Conservation (phyloP, 2,888 invertebrate species). For the Xestia sexstrigata region DNA sequence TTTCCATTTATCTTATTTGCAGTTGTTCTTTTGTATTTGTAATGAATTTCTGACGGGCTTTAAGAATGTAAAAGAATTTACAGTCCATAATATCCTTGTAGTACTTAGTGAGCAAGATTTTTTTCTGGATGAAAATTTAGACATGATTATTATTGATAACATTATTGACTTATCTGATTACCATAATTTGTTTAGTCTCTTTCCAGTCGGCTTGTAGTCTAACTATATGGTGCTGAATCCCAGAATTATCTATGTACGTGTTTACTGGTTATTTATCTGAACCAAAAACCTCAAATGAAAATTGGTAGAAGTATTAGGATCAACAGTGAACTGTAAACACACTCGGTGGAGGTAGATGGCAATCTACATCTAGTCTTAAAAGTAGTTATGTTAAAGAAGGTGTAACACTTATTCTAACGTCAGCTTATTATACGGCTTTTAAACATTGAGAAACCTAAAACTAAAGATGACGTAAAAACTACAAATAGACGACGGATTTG, state of each 20-base stretch:
- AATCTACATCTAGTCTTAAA: not conserved
- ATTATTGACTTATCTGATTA: not conserved
- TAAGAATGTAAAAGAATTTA: not conserved
- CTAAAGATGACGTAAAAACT: not conserved
- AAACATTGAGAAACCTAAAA: not conserved
- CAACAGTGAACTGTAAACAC: not conserved
- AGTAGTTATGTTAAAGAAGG: not conserved
- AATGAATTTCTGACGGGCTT: not conserved
- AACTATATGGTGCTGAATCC: not conserved
- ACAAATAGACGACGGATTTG: not conserved
- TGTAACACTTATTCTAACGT: not conserved
- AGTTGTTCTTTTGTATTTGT: slow-evolving; percentile 22
- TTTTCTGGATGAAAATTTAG: not conserved
- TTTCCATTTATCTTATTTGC: slow-evolving; percentile 16
- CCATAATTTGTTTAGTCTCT: too few relatives aligned
- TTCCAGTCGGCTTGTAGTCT: not conserved
- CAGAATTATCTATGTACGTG: not conserved
- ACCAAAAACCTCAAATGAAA: not conserved
- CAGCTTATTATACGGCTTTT: too few relatives aligned
- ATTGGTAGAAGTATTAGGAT: not conserved
- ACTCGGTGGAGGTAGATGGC: not conserved
- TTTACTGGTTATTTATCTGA: not conserved
- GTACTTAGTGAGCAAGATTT: not conserved
- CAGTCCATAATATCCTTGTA: not conserved
- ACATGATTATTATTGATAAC: not conserved